These are phyloP conservation scores for Nothobranchius kuhntae DNA, from an alignment of 2,113 vertebrate species.

Conservation along the genomic window DNA sequence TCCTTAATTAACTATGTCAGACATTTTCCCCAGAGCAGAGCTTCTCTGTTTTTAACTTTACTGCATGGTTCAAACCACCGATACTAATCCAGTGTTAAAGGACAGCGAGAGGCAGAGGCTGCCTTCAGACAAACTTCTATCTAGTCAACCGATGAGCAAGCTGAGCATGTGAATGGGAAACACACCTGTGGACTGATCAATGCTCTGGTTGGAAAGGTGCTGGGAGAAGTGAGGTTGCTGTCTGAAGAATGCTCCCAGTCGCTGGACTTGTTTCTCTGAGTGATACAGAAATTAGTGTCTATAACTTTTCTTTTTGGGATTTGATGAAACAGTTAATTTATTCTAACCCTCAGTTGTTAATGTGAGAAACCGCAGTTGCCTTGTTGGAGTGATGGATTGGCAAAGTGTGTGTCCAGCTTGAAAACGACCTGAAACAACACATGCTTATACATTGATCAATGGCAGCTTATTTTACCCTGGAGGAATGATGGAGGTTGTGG, in stretches of 20 bases:
- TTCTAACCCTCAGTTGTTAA: too few relatives aligned
- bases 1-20: slow-evolving; percentile 52
- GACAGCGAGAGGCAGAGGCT: not conserved
- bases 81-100: slow-evolving; percentile 16
- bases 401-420: slow-evolving; percentile 1
- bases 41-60: slow-evolving; percentile 5
- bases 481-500: too few relatives aligned
- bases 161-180: slow-evolving; percentile 58
- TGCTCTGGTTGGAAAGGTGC: slow-evolving; percentile 51
- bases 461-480: slow-evolving; percentile 6
- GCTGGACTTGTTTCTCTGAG: slow-evolving; percentile 5
- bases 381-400: not conserved
- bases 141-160: slow-evolving; percentile 57
- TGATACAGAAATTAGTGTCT: slow-evolving; percentile 45
- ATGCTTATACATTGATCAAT: not conserved
- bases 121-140: slow-evolving; percentile 9
- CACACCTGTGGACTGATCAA: slow-evolving; percentile 61
- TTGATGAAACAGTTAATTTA: too few relatives aligned
- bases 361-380: too few relatives aligned
- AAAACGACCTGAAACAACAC: not conserved
- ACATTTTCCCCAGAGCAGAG: slow-evolving; percentile 15
- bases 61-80: slow-evolving; percentile 19
- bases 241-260: slow-evolving; percentile 51
- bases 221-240: slow-evolving; percentile 40
- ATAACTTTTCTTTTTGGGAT: slow-evolving; percentile 26